Base-by-base conservation (phyloP, 2,113 vertebrate species). In the Neopipo cinnamomea region DNA sequence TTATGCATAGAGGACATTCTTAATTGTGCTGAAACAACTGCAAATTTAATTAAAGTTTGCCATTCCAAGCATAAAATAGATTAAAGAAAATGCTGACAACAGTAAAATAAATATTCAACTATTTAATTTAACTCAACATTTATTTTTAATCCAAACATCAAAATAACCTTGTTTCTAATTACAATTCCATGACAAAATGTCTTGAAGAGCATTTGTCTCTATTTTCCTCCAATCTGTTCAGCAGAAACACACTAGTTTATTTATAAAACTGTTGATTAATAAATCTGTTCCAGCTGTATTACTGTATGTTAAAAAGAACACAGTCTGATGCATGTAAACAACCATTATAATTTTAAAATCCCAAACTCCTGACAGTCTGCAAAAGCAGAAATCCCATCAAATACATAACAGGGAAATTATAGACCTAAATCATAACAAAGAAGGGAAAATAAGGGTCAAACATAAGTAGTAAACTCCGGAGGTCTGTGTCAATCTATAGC, bases 1-100 rank as follows among this genome's bases (percentile, higher is more conserved):
- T 92, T 90, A 94, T 62, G 67, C 53, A 92, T 30, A 96, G 83
- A 95, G 59, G 68, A 94, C 74, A 95, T 77, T 94, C 85, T 89
- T 97, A 97, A 97, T 97, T 96, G 92, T 92, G 52, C 72, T 84
- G 63, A 97, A 97, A 92, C 17, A 95, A 96, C 23, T 96, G 70
- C 66, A 97, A 93, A 97, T 96, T 97, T 95, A 97, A 97, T 97
- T 97, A 96, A 96, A 97, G 81, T 96, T 95, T 96, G 73, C 84
- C 31, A 92, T 70, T 85, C 47, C 47, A 95, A 93, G 94, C 75
- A 90, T 94, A 96, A 95, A 92, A 96, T 30, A 91, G 73, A 95
- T 91, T 77, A 95, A 94, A 76, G 44, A 96, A 95, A 95, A 87
- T 67, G 80, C 58, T 94, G 59, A 96, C 75, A 96, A 68, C 37